Evolutionary conservation across 2,888 invertebrate genomes (phyloP).

Genomic region (Epirrita christyi): DNA sequence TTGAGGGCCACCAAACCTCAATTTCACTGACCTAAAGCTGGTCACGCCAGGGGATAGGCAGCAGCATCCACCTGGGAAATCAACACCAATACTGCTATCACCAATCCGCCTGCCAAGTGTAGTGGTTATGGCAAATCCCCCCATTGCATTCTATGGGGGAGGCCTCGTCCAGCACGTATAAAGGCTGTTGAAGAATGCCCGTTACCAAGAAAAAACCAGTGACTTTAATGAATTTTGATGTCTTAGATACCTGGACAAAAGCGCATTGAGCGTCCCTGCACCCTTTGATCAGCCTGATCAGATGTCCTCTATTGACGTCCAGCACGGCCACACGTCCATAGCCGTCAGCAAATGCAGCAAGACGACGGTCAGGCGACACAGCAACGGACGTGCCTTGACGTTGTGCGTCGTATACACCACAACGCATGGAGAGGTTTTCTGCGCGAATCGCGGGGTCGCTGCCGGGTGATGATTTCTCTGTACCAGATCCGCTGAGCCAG

Average conservation of each 20-base stretch:
- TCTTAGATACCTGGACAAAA: constrained; percentile 91
- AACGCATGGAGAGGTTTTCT: constrained; percentile 91
- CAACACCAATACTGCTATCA: too few relatives aligned
- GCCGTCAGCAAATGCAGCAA: constrained; percentile 93
- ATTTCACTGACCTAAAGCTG: too few relatives aligned
- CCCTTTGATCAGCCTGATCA: constrained; percentile 96
- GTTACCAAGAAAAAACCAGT: too few relatives aligned
- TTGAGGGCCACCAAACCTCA: too few relatives aligned
- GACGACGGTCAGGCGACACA: constrained; percentile 91
- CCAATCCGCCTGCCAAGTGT: too few relatives aligned
- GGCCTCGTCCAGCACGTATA: too few relatives aligned
- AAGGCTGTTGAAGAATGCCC: too few relatives aligned
- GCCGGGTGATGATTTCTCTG: constrained; percentile 55
- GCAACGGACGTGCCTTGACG: constrained; percentile 89
- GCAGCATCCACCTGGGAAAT: too few relatives aligned
- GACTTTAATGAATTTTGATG: too few relatives aligned
- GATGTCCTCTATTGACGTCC: constrained; percentile 91
- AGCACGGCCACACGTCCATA: constrained; percentile 95
- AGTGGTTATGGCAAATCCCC: too few relatives aligned
- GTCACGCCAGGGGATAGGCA: too few relatives aligned
- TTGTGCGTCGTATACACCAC: constrained; percentile 91
- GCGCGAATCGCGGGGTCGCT: constrained; percentile 85
- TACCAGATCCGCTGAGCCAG: constrained; percentile 70
- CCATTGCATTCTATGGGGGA: too few relatives aligned
- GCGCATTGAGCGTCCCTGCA: constrained; percentile 98